Conservation (phyloP, 2,113 vertebrate species). For the Heloderma charlesbogerti region DNA sequence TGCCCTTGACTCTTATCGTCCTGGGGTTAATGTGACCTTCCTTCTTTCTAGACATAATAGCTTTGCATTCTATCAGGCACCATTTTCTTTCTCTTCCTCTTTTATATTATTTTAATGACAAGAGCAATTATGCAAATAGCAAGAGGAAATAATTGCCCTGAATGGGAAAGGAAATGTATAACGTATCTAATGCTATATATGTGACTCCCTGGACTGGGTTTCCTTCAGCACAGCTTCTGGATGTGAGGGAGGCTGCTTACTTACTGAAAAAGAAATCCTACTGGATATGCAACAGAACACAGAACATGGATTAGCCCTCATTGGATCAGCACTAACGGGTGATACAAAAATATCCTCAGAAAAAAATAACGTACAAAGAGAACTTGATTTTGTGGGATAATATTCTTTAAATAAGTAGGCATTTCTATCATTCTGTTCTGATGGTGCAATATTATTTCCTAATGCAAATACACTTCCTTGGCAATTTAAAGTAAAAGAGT, state of each 20-base stretch:
- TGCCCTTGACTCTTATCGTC: conserved; percentile 57
- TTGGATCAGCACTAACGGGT: not conserved
- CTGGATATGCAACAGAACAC: not conserved
- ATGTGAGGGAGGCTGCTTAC: not conserved
- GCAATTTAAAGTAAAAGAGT: not conserved
- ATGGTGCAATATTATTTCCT: not conserved
- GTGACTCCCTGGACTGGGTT: not conserved
- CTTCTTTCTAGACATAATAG: conserved; percentile 60
- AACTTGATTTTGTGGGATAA: not conserved
- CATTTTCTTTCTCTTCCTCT: conserved; percentile 55
- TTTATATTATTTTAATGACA: conserved; percentile 70
- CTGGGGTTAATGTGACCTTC: conserved; percentile 57
- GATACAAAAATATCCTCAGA: not conserved
- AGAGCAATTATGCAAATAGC: conserved; percentile 73
- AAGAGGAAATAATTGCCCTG: conserved; percentile 56
- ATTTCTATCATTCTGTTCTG: not conserved
- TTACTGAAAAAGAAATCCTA: not conserved
- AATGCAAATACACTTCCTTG: not conserved
- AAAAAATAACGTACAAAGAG: not conserved
- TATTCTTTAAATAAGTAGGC: not conserved
- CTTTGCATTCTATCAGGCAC: conserved; percentile 53
- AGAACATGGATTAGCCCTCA: not conserved
- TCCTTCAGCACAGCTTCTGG: not conserved
- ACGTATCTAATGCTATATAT: not conserved
- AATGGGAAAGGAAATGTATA: conserved; percentile 60